Base-by-base conservation (phyloP, 2,888 invertebrate genomes). In the Muscina levida region DNA sequence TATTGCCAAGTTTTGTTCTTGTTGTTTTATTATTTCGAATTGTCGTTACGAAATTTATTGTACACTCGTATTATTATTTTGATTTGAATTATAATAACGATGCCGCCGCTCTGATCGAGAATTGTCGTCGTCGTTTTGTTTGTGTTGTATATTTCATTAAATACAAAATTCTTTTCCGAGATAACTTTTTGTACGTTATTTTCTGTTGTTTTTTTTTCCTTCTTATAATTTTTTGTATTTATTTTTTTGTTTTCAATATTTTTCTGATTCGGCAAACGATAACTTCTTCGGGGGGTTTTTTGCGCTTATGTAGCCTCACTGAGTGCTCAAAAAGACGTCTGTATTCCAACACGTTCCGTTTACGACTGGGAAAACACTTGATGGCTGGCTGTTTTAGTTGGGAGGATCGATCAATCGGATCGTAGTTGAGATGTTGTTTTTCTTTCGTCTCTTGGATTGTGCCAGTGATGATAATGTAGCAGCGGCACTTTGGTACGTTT, bases 271-370 rank as follows among this genome's bases (percentile, higher is more conserved):
- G 74, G 57, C 71, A 53, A 17, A 44, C 42, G 62, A 39, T 68
- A 26, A 59, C 19, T 57, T 22, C 72, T 37, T 80, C 82, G 57
- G 75, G 46, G 68, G 39, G 74, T 75, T 74, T 26, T 48, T 48
- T 76, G 70, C 56, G 68, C 44, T 57, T n/a, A n/a, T 66, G 81
- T 85, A 84, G 84, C 13, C 19, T 72, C 68, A 62, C 57, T 77
- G 77, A 77, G 67, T 79, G 15, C 56, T 65, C 59, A 26, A 59
- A 37, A 62, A 90, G 89, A 88, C 90, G 90, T 90, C 90, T 89
- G 87, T 87, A 89, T 88, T 85, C 87, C 87, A 88, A 86, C 88
- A 88, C 89, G 88, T 86, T 87, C 85, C 87, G 88, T 86, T 88
- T 87, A 86, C 86, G 87, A 90, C 90, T 90, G 89, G 85, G 85